A percentile compares a stretch with the other conserved stretches of the same genome.
Conservation (phyloP, 2,797 vertebrate species). For the Epinephelus awoara region DNA sequence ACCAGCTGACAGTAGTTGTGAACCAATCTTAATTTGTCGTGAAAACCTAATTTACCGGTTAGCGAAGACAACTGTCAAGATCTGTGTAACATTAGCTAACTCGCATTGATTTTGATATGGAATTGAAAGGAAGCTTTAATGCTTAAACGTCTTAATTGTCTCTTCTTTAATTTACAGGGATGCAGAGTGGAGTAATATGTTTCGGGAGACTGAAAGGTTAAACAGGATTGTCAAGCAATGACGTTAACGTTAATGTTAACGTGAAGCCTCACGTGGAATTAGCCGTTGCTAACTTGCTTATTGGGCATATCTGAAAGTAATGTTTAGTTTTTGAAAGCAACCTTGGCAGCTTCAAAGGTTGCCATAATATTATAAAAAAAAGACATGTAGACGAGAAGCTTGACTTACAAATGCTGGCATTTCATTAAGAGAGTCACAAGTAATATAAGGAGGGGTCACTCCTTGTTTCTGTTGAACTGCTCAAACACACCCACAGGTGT, state of each 20-base stretch:
- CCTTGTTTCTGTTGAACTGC: constrained; percentile 12
- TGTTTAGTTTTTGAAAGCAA: not conserved
- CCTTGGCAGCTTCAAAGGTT: not conserved
- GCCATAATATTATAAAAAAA: not conserved
- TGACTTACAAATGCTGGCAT: too few relatives aligned
- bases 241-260: not conserved
- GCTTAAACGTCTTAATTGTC: rapidly evolving
- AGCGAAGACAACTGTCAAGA: not conserved
- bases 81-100: not conserved
- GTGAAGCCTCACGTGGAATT: not conserved
- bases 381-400: constrained; percentile 32
- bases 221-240: not conserved
- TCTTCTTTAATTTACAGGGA: constrained; percentile 35
- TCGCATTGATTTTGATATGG: not conserved
- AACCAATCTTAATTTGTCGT: not conserved
- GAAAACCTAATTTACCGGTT: not conserved
- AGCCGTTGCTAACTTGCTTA: not conserved
- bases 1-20: rapidly evolving
- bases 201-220: not conserved
- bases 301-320: not conserved
- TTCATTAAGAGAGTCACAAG: not conserved
- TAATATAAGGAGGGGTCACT: not conserved
- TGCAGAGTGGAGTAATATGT: not conserved
- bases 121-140: not conserved
- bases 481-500: constrained; percentile 56